phyloP scores from a whole-genome alignment of 2,797 vertebrate genomes.

The Tauraco hartlaubi region DNA sequence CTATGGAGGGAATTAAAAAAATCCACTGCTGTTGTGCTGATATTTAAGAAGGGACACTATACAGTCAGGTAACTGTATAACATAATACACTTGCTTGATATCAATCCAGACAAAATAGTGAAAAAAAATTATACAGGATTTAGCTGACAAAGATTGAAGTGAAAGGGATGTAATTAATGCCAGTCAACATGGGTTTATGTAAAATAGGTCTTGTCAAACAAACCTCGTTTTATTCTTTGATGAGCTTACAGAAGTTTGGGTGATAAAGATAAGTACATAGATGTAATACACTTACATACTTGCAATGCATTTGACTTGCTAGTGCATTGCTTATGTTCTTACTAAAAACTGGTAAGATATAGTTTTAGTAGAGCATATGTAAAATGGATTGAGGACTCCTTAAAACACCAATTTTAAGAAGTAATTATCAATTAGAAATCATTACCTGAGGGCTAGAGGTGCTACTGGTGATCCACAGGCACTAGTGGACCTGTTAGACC shows the following conservation, averaged over 20 bases:
- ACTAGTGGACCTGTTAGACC: not conserved
- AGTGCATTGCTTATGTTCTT: not conserved
- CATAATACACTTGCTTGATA: not conserved
- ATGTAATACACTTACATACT: not conserved
- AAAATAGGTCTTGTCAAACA: conserved; percentile 55
- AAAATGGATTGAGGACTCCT: not conserved
- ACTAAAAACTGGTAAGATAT: not conserved
- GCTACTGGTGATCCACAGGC: not conserved
- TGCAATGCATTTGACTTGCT: not conserved
- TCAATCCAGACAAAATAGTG: conserved; percentile 3
- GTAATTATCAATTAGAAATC: not conserved
- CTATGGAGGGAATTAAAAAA: not conserved
- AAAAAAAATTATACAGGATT: conserved; percentile 3
- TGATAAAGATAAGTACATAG: not conserved
- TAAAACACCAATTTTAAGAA: not conserved
- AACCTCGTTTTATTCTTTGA: conserved; percentile 39
- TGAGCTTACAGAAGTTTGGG: conserved; percentile 24
- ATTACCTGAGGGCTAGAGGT: not conserved
- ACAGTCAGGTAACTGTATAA: not conserved
- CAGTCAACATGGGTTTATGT: conserved; percentile 38
- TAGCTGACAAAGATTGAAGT: conserved; percentile 2
- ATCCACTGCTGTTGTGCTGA: not conserved
- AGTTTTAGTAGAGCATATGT: not conserved
- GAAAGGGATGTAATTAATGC: conserved; percentile 45
- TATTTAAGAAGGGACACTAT: not conserved